phyloP scores from a whole-genome alignment of 1,140 invertebrate genomes.

The Globodera rostochiensis region DNA sequence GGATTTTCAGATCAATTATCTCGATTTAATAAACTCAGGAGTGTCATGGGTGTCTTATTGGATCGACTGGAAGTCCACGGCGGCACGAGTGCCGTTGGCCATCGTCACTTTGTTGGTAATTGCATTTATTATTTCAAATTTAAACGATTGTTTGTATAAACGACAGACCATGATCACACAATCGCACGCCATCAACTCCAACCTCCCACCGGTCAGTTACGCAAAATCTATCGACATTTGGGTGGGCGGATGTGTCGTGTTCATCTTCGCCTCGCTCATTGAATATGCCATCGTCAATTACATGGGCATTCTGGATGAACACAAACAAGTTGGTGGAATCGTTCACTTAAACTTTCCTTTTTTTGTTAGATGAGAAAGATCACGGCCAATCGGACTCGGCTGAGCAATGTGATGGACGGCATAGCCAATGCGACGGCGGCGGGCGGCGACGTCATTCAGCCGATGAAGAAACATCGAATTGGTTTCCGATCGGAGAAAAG shows the following conservation, averaged over 20 bases:
- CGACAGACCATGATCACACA: constrained; percentile 64
- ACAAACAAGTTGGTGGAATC: constrained; percentile 40
- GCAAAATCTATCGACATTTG: constrained; percentile 94
- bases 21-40: not conserved
- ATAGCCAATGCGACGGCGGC: constrained; percentile 3
- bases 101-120: constrained; percentile 37
- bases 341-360: not conserved
- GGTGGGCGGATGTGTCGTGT: constrained; percentile 87
- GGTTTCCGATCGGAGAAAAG: constrained; percentile 27
- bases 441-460: not conserved
- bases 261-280: constrained; percentile 91
- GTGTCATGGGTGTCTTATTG: constrained; percentile 60
- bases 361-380: constrained; percentile 55
- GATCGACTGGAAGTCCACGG: constrained; percentile 67
- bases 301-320: constrained; percentile 65
- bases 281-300: constrained; percentile 96
- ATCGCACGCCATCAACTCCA: constrained; percentile 90
- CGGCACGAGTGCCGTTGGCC: constrained; percentile 53
- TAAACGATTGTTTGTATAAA: not conserved
- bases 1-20: too few relatives aligned
- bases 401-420: constrained; percentile 62
- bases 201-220: constrained; percentile 91
- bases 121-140: not conserved
- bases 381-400: constrained; percentile 55
- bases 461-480: constrained; percentile 10